Evolutionary conservation across 1,140 invertebrate genomes (phyloP).

Genomic region (Temnothorax curvispinosus): DNA sequence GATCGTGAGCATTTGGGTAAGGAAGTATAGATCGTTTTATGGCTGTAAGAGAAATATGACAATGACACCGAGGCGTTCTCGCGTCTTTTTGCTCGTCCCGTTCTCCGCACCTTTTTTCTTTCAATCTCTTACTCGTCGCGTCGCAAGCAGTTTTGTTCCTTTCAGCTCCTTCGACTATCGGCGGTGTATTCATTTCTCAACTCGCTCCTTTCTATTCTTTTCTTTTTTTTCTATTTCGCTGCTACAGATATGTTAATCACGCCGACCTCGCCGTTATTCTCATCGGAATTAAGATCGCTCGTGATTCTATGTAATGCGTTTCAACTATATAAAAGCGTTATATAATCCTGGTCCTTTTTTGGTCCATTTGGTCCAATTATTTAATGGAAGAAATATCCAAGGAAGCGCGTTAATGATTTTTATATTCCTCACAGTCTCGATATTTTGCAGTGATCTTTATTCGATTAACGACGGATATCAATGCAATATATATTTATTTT

Average conservation of each 20-base stretch:
- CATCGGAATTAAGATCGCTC: slow-evolving; percentile 20
- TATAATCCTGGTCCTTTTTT: not conserved
- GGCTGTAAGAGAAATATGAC: slow-evolving; percentile 26
- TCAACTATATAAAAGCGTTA: not conserved
- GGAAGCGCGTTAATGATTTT: not conserved
- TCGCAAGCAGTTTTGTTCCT: slow-evolving; percentile 43
- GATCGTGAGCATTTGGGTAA: not conserved
- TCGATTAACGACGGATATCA: not conserved
- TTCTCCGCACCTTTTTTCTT: slow-evolving; percentile 26
- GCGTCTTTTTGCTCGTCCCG: slow-evolving; percentile 13
- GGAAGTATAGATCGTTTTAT: slow-evolving; percentile 32
- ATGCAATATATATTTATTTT: not conserved
- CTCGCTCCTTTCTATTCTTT: not conserved
- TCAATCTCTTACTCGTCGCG: slow-evolving; percentile 27
- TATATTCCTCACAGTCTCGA: not conserved
- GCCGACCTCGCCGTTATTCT: slow-evolving; percentile 34
- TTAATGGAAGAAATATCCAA: not conserved
- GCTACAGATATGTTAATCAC: slow-evolving; percentile 57
- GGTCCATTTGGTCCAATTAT: not conserved
- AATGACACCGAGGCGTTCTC: slow-evolving; percentile 26
- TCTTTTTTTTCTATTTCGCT: not conserved
- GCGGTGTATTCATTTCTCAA: slow-evolving; percentile 42
- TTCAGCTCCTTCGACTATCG: slow-evolving; percentile 42
- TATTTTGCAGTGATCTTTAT: not conserved
- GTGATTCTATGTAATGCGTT: slow-evolving; percentile 16